Percentiles rank a stretch among this genome's conserved stretches.
These are phyloP conservation scores for Periophthalmus magnuspinnatus DNA, from an alignment of 2,797 vertebrate genomes.

Conservation along the genomic window DNA sequence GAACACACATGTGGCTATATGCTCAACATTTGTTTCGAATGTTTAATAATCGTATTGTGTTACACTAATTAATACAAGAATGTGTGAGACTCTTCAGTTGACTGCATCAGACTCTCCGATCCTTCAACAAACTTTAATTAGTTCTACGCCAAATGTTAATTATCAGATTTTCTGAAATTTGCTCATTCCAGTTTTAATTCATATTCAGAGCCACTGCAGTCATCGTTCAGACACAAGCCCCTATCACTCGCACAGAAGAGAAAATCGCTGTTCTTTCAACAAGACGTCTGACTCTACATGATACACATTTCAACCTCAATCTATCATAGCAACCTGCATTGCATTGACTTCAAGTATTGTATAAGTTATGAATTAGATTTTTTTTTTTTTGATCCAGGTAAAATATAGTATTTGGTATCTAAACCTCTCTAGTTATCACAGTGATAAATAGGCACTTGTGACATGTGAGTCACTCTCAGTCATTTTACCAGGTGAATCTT, in stretches of 20 bases:
- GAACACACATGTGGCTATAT: slow-evolving; percentile 12
- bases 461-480: slow-evolving; percentile 38
- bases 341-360: background rate
- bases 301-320: background rate
- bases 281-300: background rate
- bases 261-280: slow-evolving; percentile 37
- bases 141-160: slow-evolving; percentile 39
- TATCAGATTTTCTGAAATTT: slow-evolving; percentile 42
- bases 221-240: slow-evolving; percentile 12
- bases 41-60: slow-evolving; percentile 36
- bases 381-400: background rate
- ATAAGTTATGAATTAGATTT: background rate
- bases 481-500: slow-evolving; percentile 19
- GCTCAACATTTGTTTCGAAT: slow-evolving; percentile 19
- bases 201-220: slow-evolving; percentile 23
- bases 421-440: background rate
- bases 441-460: slow-evolving; percentile 10
- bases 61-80: slow-evolving; percentile 25
- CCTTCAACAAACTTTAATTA: slow-evolving; percentile 70
- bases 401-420: background rate
- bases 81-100: slow-evolving; percentile 19
- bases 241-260: background rate
- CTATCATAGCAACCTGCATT: background rate
- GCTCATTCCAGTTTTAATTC: slow-evolving; percentile 17
- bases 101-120: slow-evolving; percentile 26